A percentile compares a stretch with the other conserved stretches of the same genome.
These are phyloP conservation scores for Pipistrellus nathusii DNA, from an alignment of 2,797 vertebrate genomes.

Conservation along the genomic window DNA sequence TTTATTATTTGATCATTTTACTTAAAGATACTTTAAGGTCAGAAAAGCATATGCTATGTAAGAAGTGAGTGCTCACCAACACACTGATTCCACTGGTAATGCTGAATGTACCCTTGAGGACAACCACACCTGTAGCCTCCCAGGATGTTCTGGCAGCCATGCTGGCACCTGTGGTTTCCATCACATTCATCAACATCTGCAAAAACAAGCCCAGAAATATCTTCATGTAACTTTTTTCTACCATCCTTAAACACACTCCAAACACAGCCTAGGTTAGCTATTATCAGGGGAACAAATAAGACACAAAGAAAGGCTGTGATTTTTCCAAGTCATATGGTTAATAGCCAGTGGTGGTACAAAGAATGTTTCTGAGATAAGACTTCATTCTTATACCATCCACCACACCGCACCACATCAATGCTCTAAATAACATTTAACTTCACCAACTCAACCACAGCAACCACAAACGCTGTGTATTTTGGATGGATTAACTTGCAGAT, in stretches of 20 bases:
- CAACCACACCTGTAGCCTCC: constrained; percentile 92
- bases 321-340: not conserved
- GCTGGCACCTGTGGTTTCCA: constrained; percentile 92
- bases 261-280: not conserved
- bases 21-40: not conserved
- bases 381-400: not conserved
- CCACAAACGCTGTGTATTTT: constrained; percentile 59
- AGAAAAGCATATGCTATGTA: not conserved
- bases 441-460: constrained; percentile 40
- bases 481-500: constrained; percentile 44
- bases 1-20: not conserved
- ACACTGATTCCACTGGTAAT: constrained; percentile 94
- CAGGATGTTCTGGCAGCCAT: constrained; percentile 91
- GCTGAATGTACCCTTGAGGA: constrained; percentile 91
- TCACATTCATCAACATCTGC: constrained; percentile 92
- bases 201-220: not conserved
- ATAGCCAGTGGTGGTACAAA: not conserved
- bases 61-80: constrained; percentile 87
- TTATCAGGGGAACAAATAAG: not conserved
- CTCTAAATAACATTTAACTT: constrained; percentile 50
- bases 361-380: constrained; percentile 37
- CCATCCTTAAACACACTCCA: not conserved
- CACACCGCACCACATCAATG: not conserved
- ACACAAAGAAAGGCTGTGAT: not conserved
- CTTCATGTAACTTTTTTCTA: not conserved